A percentile compares a stretch with the other conserved stretches of the same genome.
Evolutionary conservation across 2,797 vertebrate genomes (phyloP).

Genomic region (Prunella strophiata): DNA sequence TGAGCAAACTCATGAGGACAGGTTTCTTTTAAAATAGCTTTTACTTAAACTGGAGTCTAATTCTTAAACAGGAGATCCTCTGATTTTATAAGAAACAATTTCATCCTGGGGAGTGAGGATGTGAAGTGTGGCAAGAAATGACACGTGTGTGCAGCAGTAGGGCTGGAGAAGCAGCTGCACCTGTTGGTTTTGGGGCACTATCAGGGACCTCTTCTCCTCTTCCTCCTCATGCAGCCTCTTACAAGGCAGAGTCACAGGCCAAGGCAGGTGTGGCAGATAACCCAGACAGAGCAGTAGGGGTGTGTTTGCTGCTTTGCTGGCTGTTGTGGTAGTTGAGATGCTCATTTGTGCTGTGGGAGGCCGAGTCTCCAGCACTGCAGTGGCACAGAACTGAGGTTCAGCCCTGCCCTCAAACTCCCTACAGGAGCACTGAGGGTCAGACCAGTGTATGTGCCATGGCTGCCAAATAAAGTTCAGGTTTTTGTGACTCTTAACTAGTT

Average conservation of each 20-base stretch:
- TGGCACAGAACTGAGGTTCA: background rate
- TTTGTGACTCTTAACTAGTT: background rate
- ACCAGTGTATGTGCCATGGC: background rate
- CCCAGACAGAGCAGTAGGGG: background rate
- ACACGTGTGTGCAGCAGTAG: background rate
- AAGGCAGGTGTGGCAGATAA: background rate
- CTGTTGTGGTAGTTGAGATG: background rate
- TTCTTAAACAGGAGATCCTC: background rate
- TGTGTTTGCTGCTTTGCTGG: background rate
- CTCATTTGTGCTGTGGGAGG: fast-evolving
- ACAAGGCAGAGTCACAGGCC: background rate
- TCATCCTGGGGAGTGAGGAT: background rate
- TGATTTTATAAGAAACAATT: background rate
- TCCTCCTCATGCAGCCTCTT: background rate
- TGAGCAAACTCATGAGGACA: background rate
- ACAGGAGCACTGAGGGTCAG: background rate
- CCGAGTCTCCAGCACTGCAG: background rate
- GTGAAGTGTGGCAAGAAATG: background rate
- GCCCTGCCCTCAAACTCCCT: background rate
- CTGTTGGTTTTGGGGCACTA: background rate
- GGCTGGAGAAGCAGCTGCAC: background rate
- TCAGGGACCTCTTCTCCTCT: background rate
- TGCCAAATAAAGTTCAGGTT: background rate
- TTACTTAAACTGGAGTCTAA: background rate
- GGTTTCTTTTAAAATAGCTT: background rate